Evolutionary conservation across 2,797 vertebrate genomes (phyloP), one percentile per base, ranked within the genome.

Genomic region (Molossus alvarezi): DNA sequence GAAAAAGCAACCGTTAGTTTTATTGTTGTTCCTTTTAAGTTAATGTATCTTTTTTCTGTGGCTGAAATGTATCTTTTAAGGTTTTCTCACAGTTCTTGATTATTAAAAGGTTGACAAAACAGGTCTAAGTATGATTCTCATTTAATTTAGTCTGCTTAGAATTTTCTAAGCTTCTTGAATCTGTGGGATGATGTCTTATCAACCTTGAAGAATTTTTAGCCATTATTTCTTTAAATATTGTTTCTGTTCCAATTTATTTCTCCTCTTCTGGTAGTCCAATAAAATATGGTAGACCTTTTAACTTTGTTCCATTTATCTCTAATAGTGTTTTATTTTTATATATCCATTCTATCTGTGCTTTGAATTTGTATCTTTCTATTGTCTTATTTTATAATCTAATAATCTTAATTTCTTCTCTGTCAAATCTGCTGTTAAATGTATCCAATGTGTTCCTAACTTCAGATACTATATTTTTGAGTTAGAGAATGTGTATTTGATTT

Each of bases 191-290:
- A 81, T 88, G 27, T 91, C 33, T 86, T 60, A 89, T 13, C 48
- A 92, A 41, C 21, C 65, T 79, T 84, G 57, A 60, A 62, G 76
- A 83, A 6, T 0, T 33, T 51, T 88, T 18, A 8, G 17, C 51
- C 51, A 67, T 92, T 89, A 55, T 73, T 88, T 88, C 81, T 90
- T 84, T 15, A 93, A 90, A 76, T 72, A 72, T n/a, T 88, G 3
- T 76, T 83, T 86, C n/a, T 87, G 33, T 10, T 87, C 11, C 18
- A 58, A 7, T 71, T 86, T 73, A 62, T 93, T 80, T 94, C 20
- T 53, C 21, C 11, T 71, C 11, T 76, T 88, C 37, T 75, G 57
- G 14, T 33, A 65, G 75, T 72, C 23, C 21, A 51, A 2, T 75
- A 55, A 89, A 83, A 92, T 48, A 48, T 21, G 21, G 20, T 75